These are phyloP conservation scores for Archocentrus centrarchus DNA, from an alignment of 2,113 vertebrate species.

Conservation along the genomic window DNA sequence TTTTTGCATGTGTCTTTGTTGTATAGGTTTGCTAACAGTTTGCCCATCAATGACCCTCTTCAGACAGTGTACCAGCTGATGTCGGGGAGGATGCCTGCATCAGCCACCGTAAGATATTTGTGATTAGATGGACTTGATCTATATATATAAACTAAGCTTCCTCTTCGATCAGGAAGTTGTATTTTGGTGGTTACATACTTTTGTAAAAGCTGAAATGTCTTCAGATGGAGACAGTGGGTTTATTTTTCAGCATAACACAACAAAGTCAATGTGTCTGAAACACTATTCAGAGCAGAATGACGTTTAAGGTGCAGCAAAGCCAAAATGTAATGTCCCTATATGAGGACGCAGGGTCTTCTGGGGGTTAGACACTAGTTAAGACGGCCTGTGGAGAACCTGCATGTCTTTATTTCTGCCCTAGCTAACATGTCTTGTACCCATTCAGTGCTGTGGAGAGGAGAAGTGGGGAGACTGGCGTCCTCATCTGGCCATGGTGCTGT, in stretches of 20 bases:
- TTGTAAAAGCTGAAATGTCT: no score
- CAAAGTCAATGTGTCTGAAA: no score
- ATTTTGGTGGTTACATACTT: no score
- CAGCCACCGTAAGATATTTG: slow-evolving; percentile 82
- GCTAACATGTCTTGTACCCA: background rate
- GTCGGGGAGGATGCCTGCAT: slow-evolving; percentile 98
- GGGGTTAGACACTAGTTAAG: background rate
- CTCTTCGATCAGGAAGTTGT: no score
- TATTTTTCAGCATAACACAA: no score
- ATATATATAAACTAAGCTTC: no score
- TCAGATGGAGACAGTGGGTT: no score
- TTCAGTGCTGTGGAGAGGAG: slow-evolving; percentile 95
- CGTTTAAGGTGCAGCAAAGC: no score
- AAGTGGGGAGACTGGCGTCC: slow-evolving; percentile 99
- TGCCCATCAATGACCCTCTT: slow-evolving; percentile 97
- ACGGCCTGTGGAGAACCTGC: background rate
- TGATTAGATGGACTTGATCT: no score
- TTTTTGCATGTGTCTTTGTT: slow-evolving; percentile 12
- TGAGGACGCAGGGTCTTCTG: no score
- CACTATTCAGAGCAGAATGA: no score
- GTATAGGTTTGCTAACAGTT: slow-evolving; percentile 95
- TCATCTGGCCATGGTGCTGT: slow-evolving; percentile 96
- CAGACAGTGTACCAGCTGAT: slow-evolving; percentile 99
- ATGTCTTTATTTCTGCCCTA: background rate
- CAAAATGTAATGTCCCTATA: no score